phyloP scores from a whole-genome alignment of 2,888 invertebrate species.

The Parnassius orleans region DNA sequence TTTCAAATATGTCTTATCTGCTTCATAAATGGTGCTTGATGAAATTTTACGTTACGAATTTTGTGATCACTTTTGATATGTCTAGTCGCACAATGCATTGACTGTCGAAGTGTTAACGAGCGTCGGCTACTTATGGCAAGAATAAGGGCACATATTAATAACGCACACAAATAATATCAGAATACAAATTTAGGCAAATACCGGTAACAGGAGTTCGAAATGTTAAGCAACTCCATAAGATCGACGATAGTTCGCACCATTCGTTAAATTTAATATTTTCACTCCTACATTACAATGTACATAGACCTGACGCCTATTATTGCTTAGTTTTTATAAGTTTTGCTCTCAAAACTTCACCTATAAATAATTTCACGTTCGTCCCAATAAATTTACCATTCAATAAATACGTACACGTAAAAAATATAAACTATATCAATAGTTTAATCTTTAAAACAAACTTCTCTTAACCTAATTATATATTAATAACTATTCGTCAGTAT shows the following conservation, averaged over 20 bases:
- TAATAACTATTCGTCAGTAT: slow-evolving; percentile 80
- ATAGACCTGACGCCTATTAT: slow-evolving; percentile 77
- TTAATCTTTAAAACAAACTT: slow-evolving; percentile 82
- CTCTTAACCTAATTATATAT: slow-evolving; percentile 77
- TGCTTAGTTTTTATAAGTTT: slow-evolving; percentile 80
- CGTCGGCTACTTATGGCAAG: slow-evolving; percentile 59
- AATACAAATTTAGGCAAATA: slow-evolving; percentile 69
- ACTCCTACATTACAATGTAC: slow-evolving; percentile 77
- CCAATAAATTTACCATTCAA: slow-evolving; percentile 81
- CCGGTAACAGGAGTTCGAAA: slow-evolving; percentile 59
- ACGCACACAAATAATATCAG: slow-evolving; percentile 64
- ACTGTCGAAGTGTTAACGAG: slow-evolving; percentile 38
- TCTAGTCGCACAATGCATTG: slow-evolving; percentile 59
- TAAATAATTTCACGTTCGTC: slow-evolving; percentile 79
- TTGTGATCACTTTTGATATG: slow-evolving; percentile 71
- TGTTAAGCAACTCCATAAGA: slow-evolving; percentile 68
- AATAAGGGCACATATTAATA: slow-evolving; percentile 64
- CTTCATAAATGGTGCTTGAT: slow-evolving; percentile 49
- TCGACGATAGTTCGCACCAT: slow-evolving; percentile 76
- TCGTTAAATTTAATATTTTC: slow-evolving; percentile 60
- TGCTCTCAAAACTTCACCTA: slow-evolving; percentile 77
- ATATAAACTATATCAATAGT: slow-evolving; percentile 82
- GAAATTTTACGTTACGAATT: slow-evolving; percentile 37
- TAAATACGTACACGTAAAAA: slow-evolving; percentile 82
- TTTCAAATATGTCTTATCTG: slow-evolving; percentile 32